Percentiles rank a stretch among this genome's conserved stretches.
Evolutionary conservation across 1,140 invertebrate genomes (phyloP).

Genomic region (Belonocnema kinseyi): DNA sequence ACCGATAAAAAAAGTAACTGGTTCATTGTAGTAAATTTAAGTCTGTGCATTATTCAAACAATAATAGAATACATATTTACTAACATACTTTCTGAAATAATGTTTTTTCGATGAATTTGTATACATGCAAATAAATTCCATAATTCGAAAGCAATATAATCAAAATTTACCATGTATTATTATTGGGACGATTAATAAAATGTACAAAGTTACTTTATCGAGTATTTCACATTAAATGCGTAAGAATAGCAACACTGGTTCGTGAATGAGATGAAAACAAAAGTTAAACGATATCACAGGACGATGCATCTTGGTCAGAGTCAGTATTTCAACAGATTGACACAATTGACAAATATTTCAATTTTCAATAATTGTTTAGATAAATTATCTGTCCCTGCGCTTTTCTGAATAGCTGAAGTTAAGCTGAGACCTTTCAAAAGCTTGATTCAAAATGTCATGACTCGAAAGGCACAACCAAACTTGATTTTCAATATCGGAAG

Average conservation of each 20-base stretch:
- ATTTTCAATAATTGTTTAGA: background rate
- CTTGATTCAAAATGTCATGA: background rate
- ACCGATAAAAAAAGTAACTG: background rate
- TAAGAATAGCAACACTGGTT: background rate
- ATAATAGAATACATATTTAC: too few species aligned
- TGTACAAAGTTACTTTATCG: background rate
- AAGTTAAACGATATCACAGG: constrained; percentile 7
- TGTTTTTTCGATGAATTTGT: too few species aligned
- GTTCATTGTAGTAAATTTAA: background rate
- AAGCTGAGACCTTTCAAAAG: background rate
- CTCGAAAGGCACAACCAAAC: constrained; percentile 12
- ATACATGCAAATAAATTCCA: too few species aligned
- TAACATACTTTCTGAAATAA: too few species aligned
- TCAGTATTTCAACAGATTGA: background rate
- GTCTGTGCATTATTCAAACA: background rate
- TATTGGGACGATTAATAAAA: background rate
- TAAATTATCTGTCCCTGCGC: background rate
- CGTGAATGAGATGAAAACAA: constrained; percentile 8
- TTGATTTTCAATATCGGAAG: constrained; percentile 9
- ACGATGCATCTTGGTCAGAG: background rate
- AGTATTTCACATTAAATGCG: background rate
- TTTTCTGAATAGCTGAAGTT: background rate
- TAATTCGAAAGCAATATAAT: too few species aligned
- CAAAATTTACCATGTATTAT: too few species aligned
- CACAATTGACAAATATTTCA: background rate